These are phyloP conservation scores for Hapalemur alaotrensis DNA, from an alignment of 2,797 vertebrate species.

Conservation along the genomic window DNA sequence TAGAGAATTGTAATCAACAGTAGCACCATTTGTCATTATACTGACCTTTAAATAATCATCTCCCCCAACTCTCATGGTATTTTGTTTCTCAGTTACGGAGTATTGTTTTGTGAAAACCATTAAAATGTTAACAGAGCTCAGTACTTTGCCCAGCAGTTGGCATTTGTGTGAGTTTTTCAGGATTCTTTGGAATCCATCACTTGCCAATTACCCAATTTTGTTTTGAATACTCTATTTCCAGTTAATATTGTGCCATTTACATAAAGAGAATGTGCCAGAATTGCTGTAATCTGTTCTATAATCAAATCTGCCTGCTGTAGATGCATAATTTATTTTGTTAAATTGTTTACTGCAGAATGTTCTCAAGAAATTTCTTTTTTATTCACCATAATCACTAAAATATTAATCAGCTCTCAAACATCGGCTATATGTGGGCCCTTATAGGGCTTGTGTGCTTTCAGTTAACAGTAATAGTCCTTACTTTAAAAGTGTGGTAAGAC, in stretches of 20 bases:
- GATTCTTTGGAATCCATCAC: constrained; percentile 25
- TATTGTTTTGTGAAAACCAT: constrained; percentile 26
- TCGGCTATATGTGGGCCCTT: background rate
- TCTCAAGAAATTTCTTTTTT: background rate
- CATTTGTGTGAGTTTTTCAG: background rate
- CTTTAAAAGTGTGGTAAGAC: background rate
- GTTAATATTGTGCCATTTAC: constrained; percentile 38
- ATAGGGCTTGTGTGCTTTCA: background rate
- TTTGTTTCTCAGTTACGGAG: constrained; percentile 19
- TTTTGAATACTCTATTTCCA: constrained; percentile 55
- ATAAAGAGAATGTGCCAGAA: constrained; percentile 53
- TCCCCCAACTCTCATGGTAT: background rate
- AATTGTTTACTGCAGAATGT: constrained; percentile 42
- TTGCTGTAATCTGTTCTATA: constrained; percentile 53
- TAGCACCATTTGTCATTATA: background rate
- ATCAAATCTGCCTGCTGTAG: constrained; percentile 33
- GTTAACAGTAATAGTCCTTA: background rate
- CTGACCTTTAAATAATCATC: background rate
- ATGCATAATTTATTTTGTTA: constrained; percentile 52
- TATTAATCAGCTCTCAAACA: background rate
- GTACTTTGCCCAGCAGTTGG: background rate
- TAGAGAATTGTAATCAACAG: background rate
- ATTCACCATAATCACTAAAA: background rate
- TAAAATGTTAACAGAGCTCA: constrained; percentile 47
- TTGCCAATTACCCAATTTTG: constrained; percentile 23